Base-by-base conservation (phyloP, 2,113 vertebrate genomes). In the Paramisgurnus dabryanus region DNA sequence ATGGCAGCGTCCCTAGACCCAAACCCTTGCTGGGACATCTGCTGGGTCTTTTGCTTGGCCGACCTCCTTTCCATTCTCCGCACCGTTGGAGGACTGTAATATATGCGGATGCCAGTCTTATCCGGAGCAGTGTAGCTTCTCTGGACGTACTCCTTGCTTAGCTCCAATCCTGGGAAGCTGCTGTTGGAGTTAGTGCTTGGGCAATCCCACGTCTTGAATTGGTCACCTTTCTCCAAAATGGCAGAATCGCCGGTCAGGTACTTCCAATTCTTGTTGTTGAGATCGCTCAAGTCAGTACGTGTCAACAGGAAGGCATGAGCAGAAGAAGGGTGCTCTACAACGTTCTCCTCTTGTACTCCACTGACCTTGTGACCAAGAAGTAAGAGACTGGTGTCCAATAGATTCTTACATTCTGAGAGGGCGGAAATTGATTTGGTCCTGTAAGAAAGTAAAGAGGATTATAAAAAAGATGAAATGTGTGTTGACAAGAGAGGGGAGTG, bases 21-120 rank as follows among this genome's bases (percentile, higher is more conserved):
- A 1, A 17, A n/a, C 43, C 75, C 79, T 1, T 81, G 74, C 50
- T 80, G 79, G 6, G 47, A 27, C 64, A 88, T 82, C 4, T 87
- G 83, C 50, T 80, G 79, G 22, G 55, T 50, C 12, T 61, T 81
- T 49, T 67, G 85, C 81, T 82, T 86, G 86, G 80, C 47, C 68
- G 49, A 40, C 55, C 79, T 89, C 82, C 63, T 93, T 89, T 71
- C 94, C 90, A 0, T 91, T 87, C 91, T 96, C 79, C 98, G 93
- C 40, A 94, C 92, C 17, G 97, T 92, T 0, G 97, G 98, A 0
- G 98, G 98, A 83, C 97, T 99, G 83, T 98, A 99, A 90, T 99
- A 99, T 84, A 99, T 98, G 1, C 98, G 93, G 83, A 99, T 98
- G 75, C 97, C 96, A 0, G 96, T 98, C 88, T 96, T 96, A 88